Evolutionary conservation across 2,113 vertebrate genomes (phyloP), one percentile per base, ranked within the genome.

Genomic region (Ailuropoda melanoleuca): DNA sequence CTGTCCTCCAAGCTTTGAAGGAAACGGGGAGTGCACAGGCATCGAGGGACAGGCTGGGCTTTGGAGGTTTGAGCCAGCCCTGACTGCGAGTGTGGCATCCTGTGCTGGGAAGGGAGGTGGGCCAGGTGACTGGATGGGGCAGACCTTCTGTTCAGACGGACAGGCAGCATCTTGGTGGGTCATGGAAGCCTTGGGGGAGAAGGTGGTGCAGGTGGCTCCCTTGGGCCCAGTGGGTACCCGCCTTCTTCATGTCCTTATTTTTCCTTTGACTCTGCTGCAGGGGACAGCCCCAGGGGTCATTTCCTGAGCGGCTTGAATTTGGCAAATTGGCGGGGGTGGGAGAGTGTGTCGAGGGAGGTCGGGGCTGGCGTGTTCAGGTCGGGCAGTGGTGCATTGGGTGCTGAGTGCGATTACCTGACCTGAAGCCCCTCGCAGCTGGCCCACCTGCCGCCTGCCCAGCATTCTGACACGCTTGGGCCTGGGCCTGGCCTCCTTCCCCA

Each of bases 391-490:
- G 29, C 1, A 2, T n/a, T 9, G 19, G 26, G 43, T 1, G 2
- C 58, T 24, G 46, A 62, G 50, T 37, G n/a, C 31, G 74, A 77
- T 78, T 13, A 50, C 29, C 31, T 53, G 31, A 53, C 58, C 56
- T 23, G 39, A 72, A 34, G 70, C 53, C 18, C 0, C 39, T 2
- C 18, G 53, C 34, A 0, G 14, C 10, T 0, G 13, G 23, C 37
- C 21, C 24, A 2, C 46, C 90, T 23, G 34, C 12, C 6, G 17
- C 39, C 7, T 1, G 1, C 43, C 7, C 0, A 2, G 26, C 0
- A 8, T n/a, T 39, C 62, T 14, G 14, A 68, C 18, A 60, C 0
- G 6, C 37, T 18, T 29, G 34, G 14, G 43, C 29, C 46, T 11
- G 53, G 43, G n/a, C 53, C n/a, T 8, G 48, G 56, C 8, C 0